A percentile compares a stretch with the other conserved stretches of the same genome.
phyloP scores from a whole-genome alignment of 1,140 invertebrate species.

The Phthorimaea operculella region DNA sequence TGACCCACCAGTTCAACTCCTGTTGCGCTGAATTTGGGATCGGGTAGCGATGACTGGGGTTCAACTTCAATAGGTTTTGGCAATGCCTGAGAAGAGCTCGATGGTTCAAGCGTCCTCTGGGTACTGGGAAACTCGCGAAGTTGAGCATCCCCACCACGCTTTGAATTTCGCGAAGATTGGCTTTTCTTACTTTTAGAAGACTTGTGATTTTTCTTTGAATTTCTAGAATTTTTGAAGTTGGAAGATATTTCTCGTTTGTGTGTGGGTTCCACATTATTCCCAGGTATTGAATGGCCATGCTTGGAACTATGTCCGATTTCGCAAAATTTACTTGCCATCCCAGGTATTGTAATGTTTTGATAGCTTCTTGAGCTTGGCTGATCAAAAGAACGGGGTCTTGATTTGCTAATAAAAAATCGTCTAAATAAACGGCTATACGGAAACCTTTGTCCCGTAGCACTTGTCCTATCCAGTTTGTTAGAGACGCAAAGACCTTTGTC shows the following conservation, averaged over 20 bases:
- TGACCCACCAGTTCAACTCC: neutral
- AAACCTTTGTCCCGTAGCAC: neutral
- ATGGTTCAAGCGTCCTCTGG: neutral
- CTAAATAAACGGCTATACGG: neutral
- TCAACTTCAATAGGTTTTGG: neutral
- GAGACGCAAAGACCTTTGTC: neutral
- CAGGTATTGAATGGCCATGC: neutral
- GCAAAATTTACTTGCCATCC: slow-evolving; percentile 14
- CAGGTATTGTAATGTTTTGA: slow-evolving; percentile 4
- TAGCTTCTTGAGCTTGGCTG: neutral
- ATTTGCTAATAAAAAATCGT: slow-evolving; percentile 4
- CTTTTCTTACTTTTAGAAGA: neutral
- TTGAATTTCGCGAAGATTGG: neutral
- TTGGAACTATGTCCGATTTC: neutral
- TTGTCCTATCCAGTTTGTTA: slow-evolving; percentile 3
- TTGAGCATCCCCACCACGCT: neutral
- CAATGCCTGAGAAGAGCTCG: slow-evolving; percentile 4
- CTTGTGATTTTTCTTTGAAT: neutral
- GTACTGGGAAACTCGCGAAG: neutral
- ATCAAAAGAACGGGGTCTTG: neutral
- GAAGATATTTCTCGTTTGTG: slow-evolving; percentile 3
- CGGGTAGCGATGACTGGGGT: neutral
- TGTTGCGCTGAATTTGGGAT: neutral
- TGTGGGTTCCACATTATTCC: slow-evolving; percentile 1
- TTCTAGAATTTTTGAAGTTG: slow-evolving; percentile 2